Conservation (phyloP, 2,113 vertebrate species). For the Siphamia tubifer region DNA sequence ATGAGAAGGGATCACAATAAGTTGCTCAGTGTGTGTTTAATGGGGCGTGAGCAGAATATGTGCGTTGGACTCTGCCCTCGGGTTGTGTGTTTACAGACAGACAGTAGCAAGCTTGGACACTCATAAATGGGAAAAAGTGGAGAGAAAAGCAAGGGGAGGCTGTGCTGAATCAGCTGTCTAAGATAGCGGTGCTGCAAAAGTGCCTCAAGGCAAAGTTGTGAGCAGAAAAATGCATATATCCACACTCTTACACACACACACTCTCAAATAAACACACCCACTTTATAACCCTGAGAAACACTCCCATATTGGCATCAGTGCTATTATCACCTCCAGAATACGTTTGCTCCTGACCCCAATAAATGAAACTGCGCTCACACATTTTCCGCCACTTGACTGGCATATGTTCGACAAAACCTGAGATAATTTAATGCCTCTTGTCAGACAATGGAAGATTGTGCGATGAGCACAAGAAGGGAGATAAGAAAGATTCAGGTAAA, state of each 20-base stretch:
- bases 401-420: constrained; percentile 51
- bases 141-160: constrained; percentile 20
- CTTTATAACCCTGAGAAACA: not conserved
- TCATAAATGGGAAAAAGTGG: constrained; percentile 45
- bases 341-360: constrained; percentile 55
- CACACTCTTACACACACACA: not conserved
- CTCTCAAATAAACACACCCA: constrained; percentile 21
- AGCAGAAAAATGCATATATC: constrained; percentile 24
- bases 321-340: not conserved
- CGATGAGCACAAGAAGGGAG: constrained; percentile 40
- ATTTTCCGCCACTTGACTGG: constrained; percentile 66
- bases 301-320: not conserved
- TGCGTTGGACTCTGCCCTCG: constrained; percentile 40
- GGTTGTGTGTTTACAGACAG: constrained; percentile 63
- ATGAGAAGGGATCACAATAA: constrained; percentile 35
- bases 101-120: constrained; percentile 34
- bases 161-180: constrained; percentile 63
- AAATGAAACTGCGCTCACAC: constrained; percentile 45
- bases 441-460: constrained; percentile 35
- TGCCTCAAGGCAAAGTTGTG: constrained; percentile 25
- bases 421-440: constrained; percentile 55
- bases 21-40: constrained; percentile 52
- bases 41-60: constrained; percentile 50
- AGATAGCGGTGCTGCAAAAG: constrained; percentile 28
- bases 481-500: too few relatives aligned